phyloP scores from a whole-genome alignment of 2,797 vertebrate genomes.

The Bovichtus diacanthus region DNA sequence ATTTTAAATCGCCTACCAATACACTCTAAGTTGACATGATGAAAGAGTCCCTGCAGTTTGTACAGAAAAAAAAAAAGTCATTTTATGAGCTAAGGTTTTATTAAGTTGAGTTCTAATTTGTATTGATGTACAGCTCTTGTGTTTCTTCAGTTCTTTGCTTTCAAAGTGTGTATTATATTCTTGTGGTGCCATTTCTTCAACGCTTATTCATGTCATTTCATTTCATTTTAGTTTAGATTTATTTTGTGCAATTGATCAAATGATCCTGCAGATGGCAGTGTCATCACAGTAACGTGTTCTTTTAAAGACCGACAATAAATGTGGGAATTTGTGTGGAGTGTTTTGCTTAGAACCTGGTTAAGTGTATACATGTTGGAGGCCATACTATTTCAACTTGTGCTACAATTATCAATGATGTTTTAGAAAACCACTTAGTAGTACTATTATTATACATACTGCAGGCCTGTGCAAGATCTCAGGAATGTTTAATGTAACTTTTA shows the following conservation, averaged over 20 bases:
- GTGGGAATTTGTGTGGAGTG: not conserved
- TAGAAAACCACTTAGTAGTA: not conserved
- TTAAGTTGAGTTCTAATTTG: not conserved
- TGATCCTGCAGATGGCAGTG: conserved; percentile 57
- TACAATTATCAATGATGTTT: not conserved
- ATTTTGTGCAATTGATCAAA: not conserved
- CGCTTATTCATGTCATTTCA: not conserved
- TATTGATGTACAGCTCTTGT: not conserved
- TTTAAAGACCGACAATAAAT: not conserved
- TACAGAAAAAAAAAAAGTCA: not conserved
- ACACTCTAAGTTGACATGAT: conserved; percentile 1
- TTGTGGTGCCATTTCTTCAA: not conserved
- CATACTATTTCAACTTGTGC: not conserved
- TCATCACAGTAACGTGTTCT: not conserved
- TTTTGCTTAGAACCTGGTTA: not conserved
- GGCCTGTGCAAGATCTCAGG: not conserved
- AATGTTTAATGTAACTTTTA: not conserved
- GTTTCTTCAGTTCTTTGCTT: not conserved
- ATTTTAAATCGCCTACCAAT: not conserved
- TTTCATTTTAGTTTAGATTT: not conserved
- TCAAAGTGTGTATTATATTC: not conserved
- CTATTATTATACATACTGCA: not conserved
- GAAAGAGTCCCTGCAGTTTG: not conserved
- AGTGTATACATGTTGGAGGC: not conserved
- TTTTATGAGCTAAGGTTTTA: not conserved